Evolutionary conservation across 2,113 vertebrate genomes (phyloP), one percentile per base, ranked within the genome.

Genomic region (Odocoileus virginianus): DNA sequence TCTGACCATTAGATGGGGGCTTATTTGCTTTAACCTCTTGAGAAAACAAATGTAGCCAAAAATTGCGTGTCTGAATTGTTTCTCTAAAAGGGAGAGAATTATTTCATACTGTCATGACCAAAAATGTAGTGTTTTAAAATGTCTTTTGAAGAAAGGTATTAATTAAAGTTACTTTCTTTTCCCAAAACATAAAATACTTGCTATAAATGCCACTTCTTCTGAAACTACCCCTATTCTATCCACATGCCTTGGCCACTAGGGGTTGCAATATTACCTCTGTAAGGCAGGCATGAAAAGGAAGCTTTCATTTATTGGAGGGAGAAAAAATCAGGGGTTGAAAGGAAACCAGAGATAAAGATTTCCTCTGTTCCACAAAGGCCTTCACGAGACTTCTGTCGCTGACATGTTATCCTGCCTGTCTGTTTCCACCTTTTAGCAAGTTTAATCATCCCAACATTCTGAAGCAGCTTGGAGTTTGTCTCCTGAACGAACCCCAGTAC

Each of bases 391-490:
- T 52, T 25, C 25, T 52, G 4, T n/a, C 0, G 0, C 58, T 58
- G 1, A n/a, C 50, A 21, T 36, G 7, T 91, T 60, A 87, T 50
- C 19, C 50, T 23, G 1, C 36, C 58, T 89, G 40, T 87, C 45
- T 3, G 93, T 97, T 98, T 85, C 57, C 36, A 93, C 50, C 94
- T 36, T 98, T 82, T 43, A 99, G 99, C 94, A 99, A 99, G 96
- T 99, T 99, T 98, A 95, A 99, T 97, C 99, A 99, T 78, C 98
- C 98, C 14, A 99, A 99, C 97, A 99, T 99, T 97, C 98, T 99
- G 98, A 99, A 98, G 91, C 98, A 99, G 76, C 98, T 99, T 60
- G 99, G 99, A 0, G 98, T 99, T 36, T 99, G 98, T 79, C 97
- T 99, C n/a, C 89, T 98, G 61, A 99, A 98, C 11, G 99, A 99